phyloP scores from a whole-genome alignment of 2,113 vertebrate species.

The Pardalotus punctatus region DNA sequence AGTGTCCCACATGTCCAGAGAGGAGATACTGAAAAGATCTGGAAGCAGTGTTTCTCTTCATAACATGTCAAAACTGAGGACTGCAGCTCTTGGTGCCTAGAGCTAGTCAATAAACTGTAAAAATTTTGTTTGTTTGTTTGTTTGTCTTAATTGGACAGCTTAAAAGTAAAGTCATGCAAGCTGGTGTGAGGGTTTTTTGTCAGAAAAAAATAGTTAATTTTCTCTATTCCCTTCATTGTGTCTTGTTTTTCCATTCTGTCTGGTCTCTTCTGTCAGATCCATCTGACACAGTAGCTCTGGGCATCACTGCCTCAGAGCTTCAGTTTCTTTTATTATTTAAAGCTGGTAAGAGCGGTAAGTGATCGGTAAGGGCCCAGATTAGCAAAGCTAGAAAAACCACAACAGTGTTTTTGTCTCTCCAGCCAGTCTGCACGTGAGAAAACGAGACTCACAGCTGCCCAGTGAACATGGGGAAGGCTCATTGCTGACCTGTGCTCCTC shows the following conservation, averaged over 20 bases:
- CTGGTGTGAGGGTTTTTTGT: not conserved
- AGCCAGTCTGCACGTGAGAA: not conserved
- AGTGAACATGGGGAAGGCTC: not conserved
- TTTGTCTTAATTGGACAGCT: not conserved
- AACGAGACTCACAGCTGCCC: not conserved
- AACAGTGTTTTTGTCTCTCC: not conserved
- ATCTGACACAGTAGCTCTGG: not conserved
- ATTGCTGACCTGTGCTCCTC: not conserved
- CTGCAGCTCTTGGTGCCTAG: not conserved
- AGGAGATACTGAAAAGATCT: not conserved
- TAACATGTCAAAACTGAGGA: not conserved
- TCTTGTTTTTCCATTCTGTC: not conserved
- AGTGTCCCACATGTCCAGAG: not conserved
- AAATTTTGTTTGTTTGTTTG: not conserved
- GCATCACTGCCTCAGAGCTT: not conserved
- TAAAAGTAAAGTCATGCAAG: not conserved
- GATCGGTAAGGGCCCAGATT: not conserved
- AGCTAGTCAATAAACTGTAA: not conserved
- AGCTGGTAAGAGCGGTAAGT: not conserved
- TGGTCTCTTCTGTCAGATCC: not conserved
- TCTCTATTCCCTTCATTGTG: not conserved
- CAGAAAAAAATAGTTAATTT: not conserved
- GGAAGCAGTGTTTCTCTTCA: not conserved
- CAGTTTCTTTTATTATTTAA: not conserved
- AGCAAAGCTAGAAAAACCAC: not conserved